Evolutionary conservation across 2,888 invertebrate genomes (phyloP), one percentile per base, ranked within the genome.

Genomic region (Euplexia lucipara): DNA sequence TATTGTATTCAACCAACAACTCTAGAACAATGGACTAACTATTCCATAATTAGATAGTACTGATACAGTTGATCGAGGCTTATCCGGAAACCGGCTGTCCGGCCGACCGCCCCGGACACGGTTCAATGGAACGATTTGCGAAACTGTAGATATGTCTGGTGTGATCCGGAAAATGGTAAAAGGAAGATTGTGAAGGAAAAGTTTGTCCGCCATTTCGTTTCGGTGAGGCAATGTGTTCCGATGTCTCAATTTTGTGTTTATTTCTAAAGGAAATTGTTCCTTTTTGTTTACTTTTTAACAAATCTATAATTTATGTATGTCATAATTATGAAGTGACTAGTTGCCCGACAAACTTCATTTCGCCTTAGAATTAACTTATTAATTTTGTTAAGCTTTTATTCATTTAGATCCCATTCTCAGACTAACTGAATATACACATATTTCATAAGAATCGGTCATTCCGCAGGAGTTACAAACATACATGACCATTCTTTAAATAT

Each of bases 51-150:
- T 76, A 72, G 73, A 68, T 72, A 64, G 72, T 16, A 41, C 35
- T 10, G 41, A 66, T 76, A 76, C 65, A 63, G 60, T 66, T 47
- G 78, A 81, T 48, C 53, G 70, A 39, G 45, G 56, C 51, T 75
- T 70, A 54, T 70, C 70, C 81, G 81, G 75, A 69, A 81, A 67
- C 67, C 71, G 81, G 79, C n/a, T 68, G 74, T 81, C 53, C 56
- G 47, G 63, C 61, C 42, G 60, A 74, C 47, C 56, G 74, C 58
- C 37, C 61, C 61, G 61, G 39, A 53, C 60, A 62, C 74, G 65
- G 68, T 52, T 74, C 75, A 64, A 41, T 70, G 56, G 59, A 57
- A 70, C 58, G 67, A 56, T 68, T 71, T 53, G 44, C 58, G 53
- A 49, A 54, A 53, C 73, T 51, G 8, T 34, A n/a, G n/a, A n/a